Evolutionary conservation across 2,888 invertebrate species (phyloP).

Genomic region (Orthosia incerta): DNA sequence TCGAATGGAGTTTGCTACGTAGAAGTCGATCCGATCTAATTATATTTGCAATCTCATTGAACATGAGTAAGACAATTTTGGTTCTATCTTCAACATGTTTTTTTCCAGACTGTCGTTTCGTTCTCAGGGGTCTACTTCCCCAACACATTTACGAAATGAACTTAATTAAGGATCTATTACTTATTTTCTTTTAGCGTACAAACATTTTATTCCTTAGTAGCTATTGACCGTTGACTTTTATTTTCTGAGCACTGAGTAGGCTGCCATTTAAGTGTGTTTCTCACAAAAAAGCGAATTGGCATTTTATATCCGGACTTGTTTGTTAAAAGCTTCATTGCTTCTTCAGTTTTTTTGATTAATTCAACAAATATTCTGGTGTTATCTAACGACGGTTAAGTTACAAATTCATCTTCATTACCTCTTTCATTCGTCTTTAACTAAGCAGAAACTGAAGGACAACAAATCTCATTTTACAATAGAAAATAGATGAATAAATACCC

Average conservation of each 20-base stretch:
- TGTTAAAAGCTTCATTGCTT: neutral
- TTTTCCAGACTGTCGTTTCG: slow-evolving; percentile 52
- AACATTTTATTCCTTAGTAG: slow-evolving; percentile 44
- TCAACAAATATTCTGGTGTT: neutral
- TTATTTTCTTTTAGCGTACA: slow-evolving; percentile 57
- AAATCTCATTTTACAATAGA: slow-evolving; percentile 10
- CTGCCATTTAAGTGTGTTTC: slow-evolving; percentile 8
- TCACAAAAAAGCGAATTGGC: neutral
- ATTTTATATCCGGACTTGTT: neutral
- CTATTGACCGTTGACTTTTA: slow-evolving; percentile 37
- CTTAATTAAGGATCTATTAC: slow-evolving; percentile 68
- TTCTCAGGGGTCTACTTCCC: slow-evolving; percentile 52
- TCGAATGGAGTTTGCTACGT: neutral
- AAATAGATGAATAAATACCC: slow-evolving; percentile 18
- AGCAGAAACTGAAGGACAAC: slow-evolving; percentile 3
- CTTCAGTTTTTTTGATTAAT: neutral
- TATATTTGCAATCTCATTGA: slow-evolving; percentile 52
- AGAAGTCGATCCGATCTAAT: slow-evolving; percentile 37
- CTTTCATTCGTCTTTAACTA: slow-evolving; percentile 17
- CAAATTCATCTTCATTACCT: slow-evolving; percentile 1
- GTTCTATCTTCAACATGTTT: slow-evolving; percentile 43
- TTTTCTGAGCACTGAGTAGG: slow-evolving; percentile 29
- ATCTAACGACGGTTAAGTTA: neutral
- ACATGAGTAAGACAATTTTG: slow-evolving; percentile 52
- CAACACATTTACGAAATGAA: slow-evolving; percentile 67